A percentile compares a stretch with the other conserved stretches of the same genome.
phyloP scores from a whole-genome alignment of 2,888 invertebrate genomes.

The Thysanoteuthis rhombus region DNA sequence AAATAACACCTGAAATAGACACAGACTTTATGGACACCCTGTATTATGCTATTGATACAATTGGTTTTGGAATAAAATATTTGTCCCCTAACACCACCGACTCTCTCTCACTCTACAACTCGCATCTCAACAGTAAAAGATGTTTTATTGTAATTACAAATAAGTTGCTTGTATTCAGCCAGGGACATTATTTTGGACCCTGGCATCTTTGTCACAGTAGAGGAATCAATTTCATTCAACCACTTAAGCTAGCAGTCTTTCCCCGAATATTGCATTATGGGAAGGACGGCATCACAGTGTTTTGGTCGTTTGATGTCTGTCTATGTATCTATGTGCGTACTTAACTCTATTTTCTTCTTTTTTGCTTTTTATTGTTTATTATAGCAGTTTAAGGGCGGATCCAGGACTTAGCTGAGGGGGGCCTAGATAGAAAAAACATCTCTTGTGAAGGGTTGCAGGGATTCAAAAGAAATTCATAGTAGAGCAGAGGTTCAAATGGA shows the following conservation, averaged over 20 bases:
- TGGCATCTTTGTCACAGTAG: background rate
- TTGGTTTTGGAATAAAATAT: background rate
- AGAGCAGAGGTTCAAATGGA: no score
- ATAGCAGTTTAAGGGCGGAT: background rate
- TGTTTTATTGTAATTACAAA: background rate
- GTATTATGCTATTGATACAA: background rate
- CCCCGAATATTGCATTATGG: background rate
- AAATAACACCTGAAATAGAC: no score
- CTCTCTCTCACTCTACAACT: background rate
- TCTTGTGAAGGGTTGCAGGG: no score
- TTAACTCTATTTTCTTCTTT: background rate
- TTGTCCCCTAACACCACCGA: background rate
- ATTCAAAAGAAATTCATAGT: no score
- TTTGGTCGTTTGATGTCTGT: background rate
- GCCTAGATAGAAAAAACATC: no score
- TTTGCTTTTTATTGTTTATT: background rate
- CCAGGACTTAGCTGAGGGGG: no score
- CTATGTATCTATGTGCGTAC: background rate
- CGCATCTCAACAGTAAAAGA: background rate
- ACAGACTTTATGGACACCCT: background rate
- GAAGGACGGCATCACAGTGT: conserved; percentile 1
- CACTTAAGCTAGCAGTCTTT: background rate
- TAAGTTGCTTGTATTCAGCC: background rate
- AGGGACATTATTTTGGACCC: background rate
- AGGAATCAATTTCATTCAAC: background rate